Percentiles rank a stretch among this genome's conserved stretches.
Conservation (phyloP, 2,888 invertebrate genomes). For the Drosophila picticornis region DNA sequence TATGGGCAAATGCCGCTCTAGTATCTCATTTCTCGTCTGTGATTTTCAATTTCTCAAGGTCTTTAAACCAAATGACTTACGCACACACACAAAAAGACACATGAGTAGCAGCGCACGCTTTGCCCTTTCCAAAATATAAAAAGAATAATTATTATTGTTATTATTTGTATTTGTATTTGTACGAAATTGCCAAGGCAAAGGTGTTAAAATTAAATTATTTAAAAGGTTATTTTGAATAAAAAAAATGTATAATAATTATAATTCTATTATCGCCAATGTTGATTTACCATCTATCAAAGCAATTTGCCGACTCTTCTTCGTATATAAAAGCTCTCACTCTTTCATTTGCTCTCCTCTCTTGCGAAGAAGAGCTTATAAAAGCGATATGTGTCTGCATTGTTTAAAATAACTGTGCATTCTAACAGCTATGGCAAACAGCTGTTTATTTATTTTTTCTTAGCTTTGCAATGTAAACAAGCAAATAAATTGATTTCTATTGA, state of each 20-base stretch:
- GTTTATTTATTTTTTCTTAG: not conserved
- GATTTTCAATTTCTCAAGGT: conserved; percentile 75
- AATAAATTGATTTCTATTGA: conserved; percentile 2
- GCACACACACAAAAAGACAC: conserved; percentile 42
- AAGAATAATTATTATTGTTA: conserved; percentile 13
- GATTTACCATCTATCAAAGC: conserved; percentile 5
- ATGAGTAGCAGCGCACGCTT: conserved; percentile 36
- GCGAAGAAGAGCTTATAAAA: not conserved
- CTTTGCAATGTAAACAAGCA: conserved; percentile 15
- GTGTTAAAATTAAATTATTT: conserved; percentile 39
- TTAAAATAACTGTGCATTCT: conserved; percentile 15
- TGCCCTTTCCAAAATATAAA: conserved; percentile 50
- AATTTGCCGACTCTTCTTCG: not conserved
- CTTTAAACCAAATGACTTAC: conserved; percentile 58
- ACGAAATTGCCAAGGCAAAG: conserved; percentile 40
- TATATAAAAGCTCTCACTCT: not conserved
- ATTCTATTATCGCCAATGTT: conserved; percentile 8
- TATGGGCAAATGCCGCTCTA: conserved; percentile 73
- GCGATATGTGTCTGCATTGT: conserved; percentile 9
- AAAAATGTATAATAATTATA: conserved; percentile 16
- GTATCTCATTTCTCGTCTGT: conserved; percentile 76
- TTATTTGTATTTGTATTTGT: conserved; percentile 22
- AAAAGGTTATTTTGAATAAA: conserved; percentile 2
- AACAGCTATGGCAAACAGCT: conserved; percentile 18
- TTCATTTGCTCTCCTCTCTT: not conserved